A percentile compares a stretch with the other conserved stretches of the same genome.
These are phyloP conservation scores for Nibea albiflora DNA, from an alignment of 2,113 vertebrate species.

Conservation along the genomic window DNA sequence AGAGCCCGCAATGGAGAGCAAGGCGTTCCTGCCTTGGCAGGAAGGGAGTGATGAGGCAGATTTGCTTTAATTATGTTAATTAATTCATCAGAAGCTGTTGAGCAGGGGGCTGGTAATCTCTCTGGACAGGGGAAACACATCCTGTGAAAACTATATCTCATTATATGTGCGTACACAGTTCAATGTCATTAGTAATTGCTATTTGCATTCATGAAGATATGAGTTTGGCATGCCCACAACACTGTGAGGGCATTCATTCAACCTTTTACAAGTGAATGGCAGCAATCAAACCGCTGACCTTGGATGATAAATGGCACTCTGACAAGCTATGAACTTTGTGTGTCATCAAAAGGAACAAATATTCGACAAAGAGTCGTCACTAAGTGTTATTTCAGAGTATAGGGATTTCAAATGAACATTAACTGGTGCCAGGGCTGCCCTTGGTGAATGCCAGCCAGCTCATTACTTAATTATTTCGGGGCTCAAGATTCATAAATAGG, in stretches of 20 bases:
- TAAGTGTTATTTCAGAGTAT: constrained; percentile 66
- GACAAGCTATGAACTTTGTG: constrained; percentile 50
- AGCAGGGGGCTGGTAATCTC: constrained; percentile 76
- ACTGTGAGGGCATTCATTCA: constrained; percentile 11
- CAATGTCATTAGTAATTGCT: constrained; percentile 71
- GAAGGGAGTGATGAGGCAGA: constrained; percentile 69
- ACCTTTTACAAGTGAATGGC: constrained; percentile 29
- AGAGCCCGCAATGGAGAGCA: constrained; percentile 39
- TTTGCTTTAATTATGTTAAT: constrained; percentile 85
- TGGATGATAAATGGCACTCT: constrained; percentile 41
- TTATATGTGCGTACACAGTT: constrained; percentile 67
- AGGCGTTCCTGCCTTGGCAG: constrained; percentile 62
- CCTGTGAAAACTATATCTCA: constrained; percentile 75
- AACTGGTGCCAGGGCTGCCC: constrained; percentile 56
- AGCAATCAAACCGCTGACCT: constrained; percentile 43
- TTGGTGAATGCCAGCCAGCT: constrained; percentile 74
- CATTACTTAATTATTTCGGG: constrained; percentile 80
- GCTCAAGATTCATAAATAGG: constrained; percentile 75
- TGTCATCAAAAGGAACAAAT: constrained; percentile 68
- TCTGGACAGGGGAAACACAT: constrained; percentile 60
- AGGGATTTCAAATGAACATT: constrained; percentile 69
- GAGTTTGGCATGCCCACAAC: constrained; percentile 47
- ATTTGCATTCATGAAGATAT: constrained; percentile 56
- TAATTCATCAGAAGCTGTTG: constrained; percentile 80
- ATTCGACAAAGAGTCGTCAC: constrained; percentile 53